Evolutionary conservation across 2,113 vertebrate genomes (phyloP).

Genomic region (Grantiella picta): DNA sequence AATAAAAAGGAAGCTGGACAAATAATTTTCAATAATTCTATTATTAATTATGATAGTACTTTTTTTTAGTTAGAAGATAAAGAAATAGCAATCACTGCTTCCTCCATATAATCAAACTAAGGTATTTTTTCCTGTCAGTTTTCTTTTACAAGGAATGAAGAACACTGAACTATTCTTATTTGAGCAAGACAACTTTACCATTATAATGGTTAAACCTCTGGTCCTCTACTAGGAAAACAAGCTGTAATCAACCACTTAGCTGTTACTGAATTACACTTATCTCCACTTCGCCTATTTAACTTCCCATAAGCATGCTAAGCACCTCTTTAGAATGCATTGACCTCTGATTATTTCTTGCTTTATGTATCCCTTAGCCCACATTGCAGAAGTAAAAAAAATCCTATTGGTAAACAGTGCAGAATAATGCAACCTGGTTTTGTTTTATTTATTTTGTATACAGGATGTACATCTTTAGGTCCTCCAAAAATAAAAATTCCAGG

Average conservation of each 20-base stretch:
- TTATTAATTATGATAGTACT: too few relatives aligned
- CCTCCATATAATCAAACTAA: neutral
- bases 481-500: neutral
- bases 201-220: neutral
- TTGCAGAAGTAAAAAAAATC: neutral
- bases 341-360: conserved; percentile 55
- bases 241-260: conserved; percentile 41
- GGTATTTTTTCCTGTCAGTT: neutral
- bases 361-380: conserved; percentile 57
- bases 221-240: neutral
- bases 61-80: neutral
- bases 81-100: neutral
- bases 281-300: conserved; percentile 23
- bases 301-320: conserved; percentile 53
- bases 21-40: neutral
- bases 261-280: conserved; percentile 43
- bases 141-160: neutral
- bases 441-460: neutral
- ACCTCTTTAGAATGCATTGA: conserved; percentile 48
- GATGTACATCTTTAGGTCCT: neutral
- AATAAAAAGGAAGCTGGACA: neutral
- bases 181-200: neutral
- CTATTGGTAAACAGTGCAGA: neutral
- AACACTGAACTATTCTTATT: neutral
- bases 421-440: neutral